Base-by-base conservation (phyloP, 64 coral and sea anemone species). In the Actinia equina region DNA sequence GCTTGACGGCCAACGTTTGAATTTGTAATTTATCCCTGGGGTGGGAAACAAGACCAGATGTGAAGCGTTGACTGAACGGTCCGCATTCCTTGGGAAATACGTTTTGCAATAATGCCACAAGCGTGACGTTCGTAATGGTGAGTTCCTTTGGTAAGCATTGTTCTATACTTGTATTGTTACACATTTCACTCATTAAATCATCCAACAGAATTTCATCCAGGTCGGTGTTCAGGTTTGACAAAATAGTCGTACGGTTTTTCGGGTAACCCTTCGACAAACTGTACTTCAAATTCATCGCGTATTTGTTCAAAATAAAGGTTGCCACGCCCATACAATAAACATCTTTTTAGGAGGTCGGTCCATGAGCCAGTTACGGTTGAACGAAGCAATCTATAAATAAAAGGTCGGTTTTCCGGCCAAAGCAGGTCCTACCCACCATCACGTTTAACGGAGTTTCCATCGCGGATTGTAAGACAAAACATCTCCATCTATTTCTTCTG, bases 111-210 rank as follows among this genome's bases (percentile, higher is more conserved):
- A 88, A 30, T n/a, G 59, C 59, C 60, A 89, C 62, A 4, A 83
- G 23, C 57, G 88, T 89, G 4, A 89, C 67, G 49, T 83, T n/a
- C 58, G 12, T 79, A 51, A 70, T 89, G 88, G 65, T 89, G 88
- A 60, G 88, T 82, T 4, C 82, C 58, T 65, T 83, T 82, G 57
- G 88, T 83, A 70, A 89, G 56, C 59, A 59, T n/a, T 89, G 60
- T 81, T 82, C 80, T 60, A 89, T 58, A 43, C 44, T 43, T 23
- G 78, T 49, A 77, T 89, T 80, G 58, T 82, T 42, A 57, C 77
- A 54, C 30, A 44, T 80, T 89, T 83, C 87, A 1, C 51, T 77
- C 87, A 89, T 89, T 17, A 89, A 43, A 89, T 89, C 87, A 58
- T 83, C 87, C 87, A 89, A 82, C 1, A 89, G 9, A 22, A 89